A percentile compares a stretch with the other conserved stretches of the same genome.
Conservation (phyloP, 1,140 invertebrate species). For the Brachystomella parvula region DNA sequence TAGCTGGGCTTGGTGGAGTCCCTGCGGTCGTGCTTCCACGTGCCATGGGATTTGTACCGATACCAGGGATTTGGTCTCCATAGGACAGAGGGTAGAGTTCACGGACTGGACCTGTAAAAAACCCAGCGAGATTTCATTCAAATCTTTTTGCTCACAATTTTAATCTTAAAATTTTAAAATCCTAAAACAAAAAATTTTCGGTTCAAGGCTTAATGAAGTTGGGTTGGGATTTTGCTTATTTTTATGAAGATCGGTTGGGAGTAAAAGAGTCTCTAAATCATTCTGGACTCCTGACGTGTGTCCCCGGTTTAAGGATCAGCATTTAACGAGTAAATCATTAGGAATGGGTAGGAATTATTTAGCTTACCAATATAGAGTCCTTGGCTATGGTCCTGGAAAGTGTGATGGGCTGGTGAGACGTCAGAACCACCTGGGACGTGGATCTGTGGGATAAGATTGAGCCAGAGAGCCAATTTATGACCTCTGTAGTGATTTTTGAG, state of each 20-base stretch:
- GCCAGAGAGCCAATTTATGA: slow-evolving; percentile 86
- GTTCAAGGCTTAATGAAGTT: too few species aligned
- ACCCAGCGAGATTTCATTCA: not conserved
- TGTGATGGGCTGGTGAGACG: slow-evolving; percentile 67
- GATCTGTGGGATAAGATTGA: slow-evolving; percentile 80
- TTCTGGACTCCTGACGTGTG: too few species aligned
- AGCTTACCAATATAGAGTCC: slow-evolving; percentile 57
- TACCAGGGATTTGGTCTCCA: slow-evolving; percentile 19
- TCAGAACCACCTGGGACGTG: slow-evolving; percentile 64
- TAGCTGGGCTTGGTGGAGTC: slow-evolving; percentile 44
- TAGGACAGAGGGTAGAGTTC: slow-evolving; percentile 44
- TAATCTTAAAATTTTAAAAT: not conserved
- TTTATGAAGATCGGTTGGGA: too few species aligned
- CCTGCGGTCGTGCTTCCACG: slow-evolving; percentile 24
- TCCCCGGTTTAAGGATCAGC: too few species aligned
- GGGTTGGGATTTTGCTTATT: too few species aligned
- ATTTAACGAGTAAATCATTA: too few species aligned
- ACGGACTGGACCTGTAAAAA: slow-evolving; percentile 53
- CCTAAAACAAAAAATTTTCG: too few species aligned
- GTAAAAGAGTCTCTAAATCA: too few species aligned
- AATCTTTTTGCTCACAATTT: not conserved
- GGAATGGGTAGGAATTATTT: slow-evolving; percentile 7
- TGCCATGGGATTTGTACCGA: slow-evolving; percentile 10
- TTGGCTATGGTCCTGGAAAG: slow-evolving; percentile 61
- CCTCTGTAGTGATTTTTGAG: slow-evolving; percentile 76